phyloP scores from a whole-genome alignment of 2,797 vertebrate genomes.

The Spondyliosoma cantharus region DNA sequence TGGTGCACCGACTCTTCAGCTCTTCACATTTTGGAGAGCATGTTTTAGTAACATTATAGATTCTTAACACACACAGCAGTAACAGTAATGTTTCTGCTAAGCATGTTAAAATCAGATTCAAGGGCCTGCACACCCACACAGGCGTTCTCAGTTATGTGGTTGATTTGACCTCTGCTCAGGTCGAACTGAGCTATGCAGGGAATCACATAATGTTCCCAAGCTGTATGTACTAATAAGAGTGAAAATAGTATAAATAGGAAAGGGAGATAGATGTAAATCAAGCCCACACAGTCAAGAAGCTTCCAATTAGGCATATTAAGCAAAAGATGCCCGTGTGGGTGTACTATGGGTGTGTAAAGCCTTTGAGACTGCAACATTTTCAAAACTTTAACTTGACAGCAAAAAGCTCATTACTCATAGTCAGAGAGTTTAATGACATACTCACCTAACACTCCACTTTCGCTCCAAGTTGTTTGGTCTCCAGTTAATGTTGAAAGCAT shows the following conservation, averaged over 20 bases:
- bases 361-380: background rate
- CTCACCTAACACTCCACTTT: slow-evolving; percentile 68
- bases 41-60: background rate
- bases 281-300: background rate
- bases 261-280: slow-evolving; percentile 10
- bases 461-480: slow-evolving; percentile 75
- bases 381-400: background rate
- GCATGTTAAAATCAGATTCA: background rate
- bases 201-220: slow-evolving; percentile 1
- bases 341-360: background rate
- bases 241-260: background rate
- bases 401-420: slow-evolving; percentile 1
- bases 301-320: background rate
- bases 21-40: background rate
- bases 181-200: background rate
- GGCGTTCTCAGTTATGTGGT: background rate
- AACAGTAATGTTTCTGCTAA: background rate
- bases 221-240: background rate
- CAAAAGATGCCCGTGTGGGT: slow-evolving; percentile 5
- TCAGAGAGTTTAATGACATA: slow-evolving; percentile 9
- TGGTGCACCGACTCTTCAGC: background rate
- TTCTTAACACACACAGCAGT: background rate
- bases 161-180: background rate
- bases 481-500: slow-evolving; percentile 86
- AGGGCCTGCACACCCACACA: background rate